Evolutionary conservation across 2,113 vertebrate species (phyloP).

Genomic region (Peromyscus leucopus): DNA sequence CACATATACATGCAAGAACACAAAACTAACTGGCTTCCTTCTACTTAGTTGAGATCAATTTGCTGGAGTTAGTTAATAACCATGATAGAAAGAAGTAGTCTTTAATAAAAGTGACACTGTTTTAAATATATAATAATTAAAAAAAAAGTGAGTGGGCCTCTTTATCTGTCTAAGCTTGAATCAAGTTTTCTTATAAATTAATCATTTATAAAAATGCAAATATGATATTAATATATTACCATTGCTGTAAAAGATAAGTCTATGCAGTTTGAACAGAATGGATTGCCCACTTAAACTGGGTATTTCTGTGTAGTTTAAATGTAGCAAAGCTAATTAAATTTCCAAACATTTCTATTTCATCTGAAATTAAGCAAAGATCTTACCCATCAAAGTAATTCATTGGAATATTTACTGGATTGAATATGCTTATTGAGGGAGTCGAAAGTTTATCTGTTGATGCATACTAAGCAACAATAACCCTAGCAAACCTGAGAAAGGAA

Average conservation of each 20-base stretch:
- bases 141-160: not conserved
- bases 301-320: constrained; percentile 70
- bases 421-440: constrained; percentile 85
- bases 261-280: constrained; percentile 54
- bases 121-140: not conserved
- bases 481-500: constrained; percentile 81
- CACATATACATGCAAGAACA: not conserved
- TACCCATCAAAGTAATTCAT: constrained; percentile 83
- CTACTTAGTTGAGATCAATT: constrained; percentile 53
- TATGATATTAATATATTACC: constrained; percentile 26
- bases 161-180: not conserved
- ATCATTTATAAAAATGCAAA: constrained; percentile 27
- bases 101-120: constrained; percentile 52
- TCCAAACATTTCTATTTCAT: constrained; percentile 79
- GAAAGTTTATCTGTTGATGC: constrained; percentile 87
- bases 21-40: constrained; percentile 22
- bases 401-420: constrained; percentile 83
- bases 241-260: not conserved
- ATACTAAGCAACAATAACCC: constrained; percentile 86
- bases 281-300: not conserved
- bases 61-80: constrained; percentile 63
- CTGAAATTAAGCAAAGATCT: constrained; percentile 73
- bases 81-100: not conserved
- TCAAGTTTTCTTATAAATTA: not conserved
- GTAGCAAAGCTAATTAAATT: constrained; percentile 74